Evolutionary conservation across 2,797 vertebrate genomes (phyloP), one percentile per base, ranked within the genome.

Genomic region (Bradypus variegatus): DNA sequence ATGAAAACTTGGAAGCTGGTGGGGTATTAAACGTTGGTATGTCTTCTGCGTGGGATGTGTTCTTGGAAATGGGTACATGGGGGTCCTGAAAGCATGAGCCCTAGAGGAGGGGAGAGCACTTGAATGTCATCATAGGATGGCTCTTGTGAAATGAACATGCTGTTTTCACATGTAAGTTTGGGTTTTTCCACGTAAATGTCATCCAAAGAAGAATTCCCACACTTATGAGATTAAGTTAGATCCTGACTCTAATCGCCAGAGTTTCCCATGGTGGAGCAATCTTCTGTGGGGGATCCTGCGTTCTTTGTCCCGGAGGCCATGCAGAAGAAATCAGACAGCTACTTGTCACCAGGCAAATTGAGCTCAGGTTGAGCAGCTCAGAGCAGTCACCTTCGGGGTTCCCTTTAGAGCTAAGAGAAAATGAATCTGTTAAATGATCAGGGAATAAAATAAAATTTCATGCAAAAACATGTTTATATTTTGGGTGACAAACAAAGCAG

Each of bases 1-100:
- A 7, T 2, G 33, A 19, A 18, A 38, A 18, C 11, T 3, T 15
- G 1, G 36, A 6, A 0, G 11, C 13, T 18, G 5, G 25, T 13
- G 1, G 12, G 33, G 55, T 6, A n/a, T 18, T 67, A 19, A 19
- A 48, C 18, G 8, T 1, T 2, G 18, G 0, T 0, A 8, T 4
- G 25, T 55, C 14, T 29, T 38, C 19, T 5, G 2, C 7, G 41
- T 9, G 1, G 14, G 14, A 1, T 19, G 3, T 45, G 3, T 25
- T 62, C 19, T 10, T 48, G 6, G 75, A 48, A n/a, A 27, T 3
- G 23, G 18, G 4, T 23, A 1, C 3, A 8, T 4, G 33, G n/a
- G 33, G 10, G 21, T 41, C 69, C 25, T 36, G 31, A 18, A 58
- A 14, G 4, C 38, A 2, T 0, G 6, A 23, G 8, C 6, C 45